These are phyloP conservation scores for Eospalax fontanierii DNA, from an alignment of 2,797 vertebrate genomes.

Conservation along the genomic window DNA sequence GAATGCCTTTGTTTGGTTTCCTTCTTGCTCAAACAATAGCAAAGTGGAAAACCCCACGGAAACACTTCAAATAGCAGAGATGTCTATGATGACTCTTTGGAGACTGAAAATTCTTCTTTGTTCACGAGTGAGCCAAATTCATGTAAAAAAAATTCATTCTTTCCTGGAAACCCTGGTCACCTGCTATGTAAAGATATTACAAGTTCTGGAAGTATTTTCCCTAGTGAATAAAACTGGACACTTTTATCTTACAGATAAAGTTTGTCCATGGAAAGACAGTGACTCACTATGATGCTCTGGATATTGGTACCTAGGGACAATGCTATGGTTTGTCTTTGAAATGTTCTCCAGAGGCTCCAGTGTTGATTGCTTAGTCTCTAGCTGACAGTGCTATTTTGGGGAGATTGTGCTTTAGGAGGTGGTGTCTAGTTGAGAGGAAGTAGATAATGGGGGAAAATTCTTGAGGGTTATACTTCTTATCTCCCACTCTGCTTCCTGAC, in stretches of 20 bases:
- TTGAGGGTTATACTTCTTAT: too few species aligned
- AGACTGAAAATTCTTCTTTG: neutral
- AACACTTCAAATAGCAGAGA: neutral
- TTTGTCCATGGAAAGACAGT: neutral
- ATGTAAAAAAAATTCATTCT: neutral
- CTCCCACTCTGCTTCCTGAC: too few species aligned
- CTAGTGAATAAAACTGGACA: neutral
- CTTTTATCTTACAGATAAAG: constrained; percentile 45
- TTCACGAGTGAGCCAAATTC: neutral
- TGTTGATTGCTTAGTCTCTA: too few species aligned
- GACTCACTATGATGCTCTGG: neutral
- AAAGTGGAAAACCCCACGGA: constrained; percentile 21
- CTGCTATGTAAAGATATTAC: neutral
- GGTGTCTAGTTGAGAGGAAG: too few species aligned
- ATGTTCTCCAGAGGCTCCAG: too few species aligned
- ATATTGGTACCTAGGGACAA: neutral
- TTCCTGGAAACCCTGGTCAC: neutral
- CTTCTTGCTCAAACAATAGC: neutral
- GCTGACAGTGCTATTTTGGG: too few species aligned
- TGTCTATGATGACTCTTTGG: neutral
- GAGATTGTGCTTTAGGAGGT: too few species aligned
- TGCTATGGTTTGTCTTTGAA: too few species aligned
- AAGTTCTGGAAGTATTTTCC: constrained; percentile 14
- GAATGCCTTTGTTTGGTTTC: neutral
- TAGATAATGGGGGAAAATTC: too few species aligned